Conservation (phyloP, 1,140 invertebrate genomes). For the Bombus waltoni region DNA sequence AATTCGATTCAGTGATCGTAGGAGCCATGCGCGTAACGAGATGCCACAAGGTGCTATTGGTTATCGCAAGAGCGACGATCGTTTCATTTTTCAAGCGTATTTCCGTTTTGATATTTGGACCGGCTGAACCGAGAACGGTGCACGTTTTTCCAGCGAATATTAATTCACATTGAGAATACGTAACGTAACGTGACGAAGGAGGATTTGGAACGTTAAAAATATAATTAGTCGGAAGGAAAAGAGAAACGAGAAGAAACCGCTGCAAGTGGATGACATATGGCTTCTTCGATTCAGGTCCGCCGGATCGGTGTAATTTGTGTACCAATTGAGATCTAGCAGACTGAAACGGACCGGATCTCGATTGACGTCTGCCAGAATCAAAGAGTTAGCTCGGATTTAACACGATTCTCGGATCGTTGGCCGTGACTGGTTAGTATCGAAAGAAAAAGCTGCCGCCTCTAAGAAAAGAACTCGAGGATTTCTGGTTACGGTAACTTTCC, state of each 20-base stretch:
- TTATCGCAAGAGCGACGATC: no score
- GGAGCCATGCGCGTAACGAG: no score
- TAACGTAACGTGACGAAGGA: no score
- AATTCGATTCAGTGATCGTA: neutral
- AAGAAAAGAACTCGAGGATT: neutral
- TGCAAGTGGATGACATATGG: neutral
- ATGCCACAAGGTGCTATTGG: no score
- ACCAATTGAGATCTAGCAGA: neutral
- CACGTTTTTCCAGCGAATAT: neutral
- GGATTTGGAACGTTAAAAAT: neutral
- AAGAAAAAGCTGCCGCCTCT: neutral
- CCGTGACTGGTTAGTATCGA: neutral
- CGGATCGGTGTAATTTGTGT: slow-evolving; percentile 1
- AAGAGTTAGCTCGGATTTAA: neutral
- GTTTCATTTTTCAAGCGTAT: no score
- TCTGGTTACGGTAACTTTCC: neutral
- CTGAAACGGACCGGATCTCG: slow-evolving; percentile 16
- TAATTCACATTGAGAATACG: neutral
- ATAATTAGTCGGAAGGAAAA: neutral
- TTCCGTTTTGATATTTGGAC: neutral
- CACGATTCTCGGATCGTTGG: neutral
- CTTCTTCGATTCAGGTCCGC: no score
- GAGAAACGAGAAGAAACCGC: neutral
- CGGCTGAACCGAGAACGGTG: neutral
- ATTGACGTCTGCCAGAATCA: slow-evolving; percentile 9